Percentiles rank a stretch among this genome's conserved stretches.
phyloP scores from a whole-genome alignment of 2,797 vertebrate species.

The Saxicola maurus region DNA sequence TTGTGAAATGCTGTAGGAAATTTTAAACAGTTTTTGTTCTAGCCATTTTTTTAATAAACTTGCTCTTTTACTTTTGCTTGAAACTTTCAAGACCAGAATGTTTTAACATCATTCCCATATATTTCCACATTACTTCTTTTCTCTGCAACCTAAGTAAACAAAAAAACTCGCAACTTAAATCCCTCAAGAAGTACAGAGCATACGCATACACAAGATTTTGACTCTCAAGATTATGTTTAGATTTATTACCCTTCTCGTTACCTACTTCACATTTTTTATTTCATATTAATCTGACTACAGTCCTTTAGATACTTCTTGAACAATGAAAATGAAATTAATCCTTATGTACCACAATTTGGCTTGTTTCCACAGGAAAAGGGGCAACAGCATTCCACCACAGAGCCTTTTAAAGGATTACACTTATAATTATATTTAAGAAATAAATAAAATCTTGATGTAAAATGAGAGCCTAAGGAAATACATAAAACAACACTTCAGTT shows the following conservation, averaged over 20 bases:
- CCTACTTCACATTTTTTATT: background rate
- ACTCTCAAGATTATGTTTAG: background rate
- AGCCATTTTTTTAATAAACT: background rate
- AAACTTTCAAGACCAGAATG: background rate
- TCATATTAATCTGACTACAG: background rate
- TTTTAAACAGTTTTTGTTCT: background rate
- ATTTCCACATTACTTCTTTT: background rate
- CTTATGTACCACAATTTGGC: background rate
- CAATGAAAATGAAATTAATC: background rate
- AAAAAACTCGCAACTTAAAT: background rate
- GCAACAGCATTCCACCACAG: background rate
- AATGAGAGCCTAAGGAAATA: background rate
- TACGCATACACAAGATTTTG: background rate
- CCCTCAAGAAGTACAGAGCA: background rate
- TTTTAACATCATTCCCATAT: background rate
- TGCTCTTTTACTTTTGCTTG: background rate
- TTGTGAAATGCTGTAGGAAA: background rate
- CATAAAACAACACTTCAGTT: conserved; percentile 10
- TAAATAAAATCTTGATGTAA: background rate
- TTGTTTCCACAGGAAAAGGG: background rate
- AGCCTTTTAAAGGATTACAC: conserved; percentile 5
- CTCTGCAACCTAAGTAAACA: background rate
- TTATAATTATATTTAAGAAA: background rate
- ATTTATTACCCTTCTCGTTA: background rate
- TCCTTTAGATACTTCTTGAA: background rate